Conservation (phyloP, 1,140 invertebrate species). For the Drosophila kohkoa region DNA sequence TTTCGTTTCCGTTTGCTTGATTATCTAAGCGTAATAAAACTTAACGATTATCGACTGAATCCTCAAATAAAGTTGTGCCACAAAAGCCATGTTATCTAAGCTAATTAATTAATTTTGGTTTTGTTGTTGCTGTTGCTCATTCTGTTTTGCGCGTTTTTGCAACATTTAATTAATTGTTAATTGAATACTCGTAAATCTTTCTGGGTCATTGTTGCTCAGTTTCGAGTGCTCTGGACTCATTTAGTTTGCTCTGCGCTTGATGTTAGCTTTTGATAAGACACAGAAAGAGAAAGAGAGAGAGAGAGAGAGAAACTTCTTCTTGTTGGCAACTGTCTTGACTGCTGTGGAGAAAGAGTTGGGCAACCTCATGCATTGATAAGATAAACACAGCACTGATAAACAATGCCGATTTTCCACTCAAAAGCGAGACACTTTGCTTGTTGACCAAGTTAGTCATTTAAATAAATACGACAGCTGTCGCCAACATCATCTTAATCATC, state of each 20-base stretch:
- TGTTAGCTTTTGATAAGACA: slow-evolving; percentile 15
- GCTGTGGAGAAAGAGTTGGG: slow-evolving; percentile 13
- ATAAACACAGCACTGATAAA: slow-evolving; percentile 34
- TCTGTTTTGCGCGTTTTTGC: slow-evolving; percentile 27
- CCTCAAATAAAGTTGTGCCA: slow-evolving; percentile 11
- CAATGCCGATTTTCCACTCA: slow-evolving; percentile 9
- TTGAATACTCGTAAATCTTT: slow-evolving; percentile 49
- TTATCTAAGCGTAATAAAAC: too few relatives aligned
- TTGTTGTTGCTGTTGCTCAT: neutral
- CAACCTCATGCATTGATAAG: slow-evolving; percentile 39
- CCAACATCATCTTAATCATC: slow-evolving; percentile 10
- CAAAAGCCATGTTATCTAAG: slow-evolving; percentile 21
- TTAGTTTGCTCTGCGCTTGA: slow-evolving; percentile 7
- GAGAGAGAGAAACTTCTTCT: neutral
- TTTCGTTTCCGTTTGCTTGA: too few relatives aligned
- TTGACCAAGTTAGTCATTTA: slow-evolving; percentile 50
- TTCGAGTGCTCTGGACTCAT: slow-evolving; percentile 36
- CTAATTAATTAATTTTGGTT: slow-evolving; percentile 43
- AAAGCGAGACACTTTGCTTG: slow-evolving; percentile 14
- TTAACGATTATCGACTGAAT: slow-evolving; percentile 1
- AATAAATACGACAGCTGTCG: slow-evolving; percentile 32
- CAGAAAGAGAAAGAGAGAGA: too few relatives aligned
- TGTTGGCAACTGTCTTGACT: slow-evolving; percentile 21
- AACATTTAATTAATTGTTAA: slow-evolving; percentile 47
- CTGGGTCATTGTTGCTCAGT: slow-evolving; percentile 53